Evolutionary conservation across 30 jellyfish, hydroid and myxozoan genomes (phyloP), one percentile per base, ranked within the genome.

Genomic region (Hydra vulgaris): DNA sequence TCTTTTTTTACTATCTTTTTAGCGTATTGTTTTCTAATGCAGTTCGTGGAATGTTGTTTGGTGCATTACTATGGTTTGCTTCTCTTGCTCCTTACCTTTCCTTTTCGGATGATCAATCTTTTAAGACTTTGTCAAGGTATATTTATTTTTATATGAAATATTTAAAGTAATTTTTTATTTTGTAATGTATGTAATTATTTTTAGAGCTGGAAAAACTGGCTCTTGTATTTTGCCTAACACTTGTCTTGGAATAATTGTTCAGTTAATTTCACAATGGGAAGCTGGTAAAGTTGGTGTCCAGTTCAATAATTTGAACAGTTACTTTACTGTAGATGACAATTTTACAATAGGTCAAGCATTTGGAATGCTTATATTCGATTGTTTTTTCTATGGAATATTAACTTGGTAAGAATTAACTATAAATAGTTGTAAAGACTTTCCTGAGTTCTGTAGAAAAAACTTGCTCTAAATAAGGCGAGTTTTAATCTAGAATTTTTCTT

Each of bases 151-250:
- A 1, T 20, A 73, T 69, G 27, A 3, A 69, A 69, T 3, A 21
- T 15, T 69, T 23, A 69, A 3, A 3, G 61, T 40, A 12, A 40
- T 40, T 3, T 3, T 40, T 24, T 12, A 15, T 74, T 19, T 74
- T 0, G 61, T 74, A 23, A 21, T 23, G 66, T 21, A 17, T 21
- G 16, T 7, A 74, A 12, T 21, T 27, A 7, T 26, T 12, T 61
- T 27, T 55, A 89, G 97, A 21, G 85, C 81, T 19, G 74, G 69
- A 25, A 91, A 91, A 76, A 85, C 89, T 27, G 97, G 92, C 73
- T 84, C 96, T 53, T 91, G 97, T 82, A 88, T 91, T 25, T 89
- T 91, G n/a, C 97, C 97, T 5, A 91, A 91, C 82, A 85, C 95
- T 68, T 91, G 97, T 86, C 92, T 91, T 24, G 97, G 97, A 19